These are phyloP conservation scores for Halcyon badia DNA, from an alignment of 2,797 vertebrate genomes.

Conservation along the genomic window DNA sequence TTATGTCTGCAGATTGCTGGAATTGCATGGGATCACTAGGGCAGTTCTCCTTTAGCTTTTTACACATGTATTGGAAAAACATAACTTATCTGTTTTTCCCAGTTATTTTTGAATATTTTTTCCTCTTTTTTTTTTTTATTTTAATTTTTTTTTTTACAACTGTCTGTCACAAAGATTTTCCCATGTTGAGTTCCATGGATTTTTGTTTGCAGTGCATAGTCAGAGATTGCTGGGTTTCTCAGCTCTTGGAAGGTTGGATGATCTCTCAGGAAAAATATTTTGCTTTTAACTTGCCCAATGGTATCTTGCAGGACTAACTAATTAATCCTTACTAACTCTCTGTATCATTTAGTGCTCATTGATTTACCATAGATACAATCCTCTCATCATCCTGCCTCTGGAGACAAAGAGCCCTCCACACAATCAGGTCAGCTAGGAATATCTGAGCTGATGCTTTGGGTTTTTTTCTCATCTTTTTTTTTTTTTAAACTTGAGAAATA, in stretches of 20 bases:
- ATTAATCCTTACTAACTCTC: slow-evolving; percentile 5
- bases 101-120: not conserved
- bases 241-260: not conserved
- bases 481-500: not conserved
- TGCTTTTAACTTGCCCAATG: not conserved
- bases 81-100: not conserved
- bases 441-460: not conserved
- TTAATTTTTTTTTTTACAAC: not conserved
- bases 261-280: slow-evolving; percentile 23
- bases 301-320: not conserved
- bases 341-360: not conserved
- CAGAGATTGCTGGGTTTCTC: not conserved
- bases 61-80: not conserved
- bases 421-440: not conserved
- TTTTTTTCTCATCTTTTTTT: not conserved
- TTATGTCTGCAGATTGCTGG: not conserved
- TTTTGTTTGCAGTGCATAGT: not conserved
- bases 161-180: not conserved
- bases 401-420: not conserved
- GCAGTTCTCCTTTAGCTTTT: not conserved
- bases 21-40: not conserved
- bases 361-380: not conserved
- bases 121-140: not conserved
- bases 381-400: not conserved
- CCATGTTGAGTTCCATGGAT: not conserved